Base-by-base conservation (phyloP, 2,888 invertebrate species). In the Smittia sp. region DNA sequence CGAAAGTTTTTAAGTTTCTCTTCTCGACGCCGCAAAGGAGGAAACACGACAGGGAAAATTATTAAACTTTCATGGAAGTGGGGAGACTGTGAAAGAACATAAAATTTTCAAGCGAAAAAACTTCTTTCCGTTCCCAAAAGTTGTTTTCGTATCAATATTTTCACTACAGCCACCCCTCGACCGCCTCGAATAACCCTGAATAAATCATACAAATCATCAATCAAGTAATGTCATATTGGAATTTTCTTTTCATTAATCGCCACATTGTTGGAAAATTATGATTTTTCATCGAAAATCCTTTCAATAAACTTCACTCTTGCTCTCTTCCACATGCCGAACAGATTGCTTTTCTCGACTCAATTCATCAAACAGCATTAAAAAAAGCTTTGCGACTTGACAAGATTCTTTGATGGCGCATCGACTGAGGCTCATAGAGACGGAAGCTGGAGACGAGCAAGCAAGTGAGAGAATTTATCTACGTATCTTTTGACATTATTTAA, bases 211-310 rank as follows among this genome's bases (percentile, higher is more conserved):
- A 73, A 73, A 73, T 73, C 73, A 73, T 73, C 73, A 73, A 73
- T 73, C 73, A 73, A 73, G 39, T 73, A 25, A 63, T 73, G 73
- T 73, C 73, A 73, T 65, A 73, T 65, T 46, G 52, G 65, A 73
- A 73, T 73, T 73, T 73, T 73, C 73, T 73, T 73, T 73, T 73
- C 73, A 73, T 65, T 73, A 73, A 73, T 63, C n/a, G 41, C 39
- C 62, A n/a, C 41, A 73, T 63, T 73, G 63, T 73, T 73, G 24
- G 41, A 63, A 58, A 73, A 73, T 63, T 73, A 63, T 39, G 63
- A 73, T 73, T 73, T 73, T 63, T 65, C 46, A 63, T 25, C 65
- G n/a, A 63, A 72, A 62, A 62, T 62, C 58, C 58, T 72, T 72
- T 72, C 72, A 62, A 62, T 72, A 72, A 62, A 62, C 39, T 62